Evolutionary conservation across 1,140 invertebrate species (phyloP).

Genomic region (Trichonephila clavipes): DNA sequence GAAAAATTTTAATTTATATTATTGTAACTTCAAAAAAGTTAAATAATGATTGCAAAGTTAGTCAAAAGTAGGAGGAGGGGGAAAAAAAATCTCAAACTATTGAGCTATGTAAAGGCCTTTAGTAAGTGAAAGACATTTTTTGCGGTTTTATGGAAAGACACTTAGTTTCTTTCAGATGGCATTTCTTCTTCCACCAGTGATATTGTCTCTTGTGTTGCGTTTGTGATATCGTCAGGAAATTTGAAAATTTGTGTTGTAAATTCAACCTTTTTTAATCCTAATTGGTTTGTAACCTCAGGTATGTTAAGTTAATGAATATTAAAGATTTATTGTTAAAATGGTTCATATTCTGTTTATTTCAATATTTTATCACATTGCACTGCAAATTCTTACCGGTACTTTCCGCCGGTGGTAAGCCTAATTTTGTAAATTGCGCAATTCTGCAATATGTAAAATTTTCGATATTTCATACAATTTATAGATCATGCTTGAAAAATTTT

Average conservation of each 20-base stretch:
- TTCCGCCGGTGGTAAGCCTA: neutral
- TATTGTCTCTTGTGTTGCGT: neutral
- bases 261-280: conserved; percentile 15
- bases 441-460: neutral
- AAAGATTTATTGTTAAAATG: neutral
- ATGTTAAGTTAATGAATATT: neutral
- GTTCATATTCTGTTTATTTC: neutral
- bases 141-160: no score
- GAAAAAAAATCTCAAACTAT: no score
- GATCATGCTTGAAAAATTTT: no score
- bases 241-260: neutral
- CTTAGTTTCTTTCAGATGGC: neutral
- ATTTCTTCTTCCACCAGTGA: neutral
- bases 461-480: no score
- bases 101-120: no score
- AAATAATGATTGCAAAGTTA: no score
- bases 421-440: neutral
- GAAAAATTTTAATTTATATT: no score
- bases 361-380: neutral
- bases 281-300: neutral
- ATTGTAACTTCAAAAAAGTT: no score
- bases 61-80: no score
- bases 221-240: neutral
- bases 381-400: neutral
- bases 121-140: no score